Evolutionary conservation across 1,140 invertebrate genomes (phyloP).

Genomic region (Asobara japonica): DNA sequence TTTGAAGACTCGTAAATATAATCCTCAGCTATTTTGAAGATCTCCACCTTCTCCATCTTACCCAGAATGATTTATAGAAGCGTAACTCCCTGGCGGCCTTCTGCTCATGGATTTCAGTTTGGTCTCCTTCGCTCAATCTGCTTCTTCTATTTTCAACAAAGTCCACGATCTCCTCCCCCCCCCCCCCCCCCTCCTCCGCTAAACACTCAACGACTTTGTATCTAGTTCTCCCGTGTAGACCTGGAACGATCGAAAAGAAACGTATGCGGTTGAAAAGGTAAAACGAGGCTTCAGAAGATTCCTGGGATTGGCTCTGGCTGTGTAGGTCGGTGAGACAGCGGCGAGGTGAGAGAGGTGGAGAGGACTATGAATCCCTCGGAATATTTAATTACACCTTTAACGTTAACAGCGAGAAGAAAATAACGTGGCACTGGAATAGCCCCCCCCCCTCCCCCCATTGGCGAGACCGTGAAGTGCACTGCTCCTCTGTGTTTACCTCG

Average conservation of each 20-base stretch:
- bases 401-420: constrained; percentile 49
- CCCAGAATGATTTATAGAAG: constrained; percentile 66
- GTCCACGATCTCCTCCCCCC: constrained; percentile 23
- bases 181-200: not conserved
- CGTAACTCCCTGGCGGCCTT: constrained; percentile 54
- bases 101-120: constrained; percentile 15
- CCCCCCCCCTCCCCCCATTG: constrained; percentile 35
- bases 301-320: constrained; percentile 21
- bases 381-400: constrained; percentile 61
- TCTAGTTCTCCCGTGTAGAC: constrained; percentile 26
- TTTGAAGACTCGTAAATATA: constrained; percentile 62
- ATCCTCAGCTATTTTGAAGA: constrained; percentile 47
- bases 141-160: constrained; percentile 5
- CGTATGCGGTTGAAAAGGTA: constrained; percentile 14
- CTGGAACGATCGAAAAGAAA: not conserved
- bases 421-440: constrained; percentile 50
- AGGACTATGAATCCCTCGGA: constrained; percentile 43
- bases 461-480: constrained; percentile 30
- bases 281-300: constrained; percentile 4
- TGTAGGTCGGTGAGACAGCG: not conserved
- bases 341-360: constrained; percentile 23
- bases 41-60: not conserved
- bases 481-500: constrained; percentile 63
- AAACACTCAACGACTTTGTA: constrained; percentile 38
- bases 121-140: constrained; percentile 25